phyloP scores from a whole-genome alignment of 2,888 invertebrate genomes.

The Pachymerium ferrugineum region DNA sequence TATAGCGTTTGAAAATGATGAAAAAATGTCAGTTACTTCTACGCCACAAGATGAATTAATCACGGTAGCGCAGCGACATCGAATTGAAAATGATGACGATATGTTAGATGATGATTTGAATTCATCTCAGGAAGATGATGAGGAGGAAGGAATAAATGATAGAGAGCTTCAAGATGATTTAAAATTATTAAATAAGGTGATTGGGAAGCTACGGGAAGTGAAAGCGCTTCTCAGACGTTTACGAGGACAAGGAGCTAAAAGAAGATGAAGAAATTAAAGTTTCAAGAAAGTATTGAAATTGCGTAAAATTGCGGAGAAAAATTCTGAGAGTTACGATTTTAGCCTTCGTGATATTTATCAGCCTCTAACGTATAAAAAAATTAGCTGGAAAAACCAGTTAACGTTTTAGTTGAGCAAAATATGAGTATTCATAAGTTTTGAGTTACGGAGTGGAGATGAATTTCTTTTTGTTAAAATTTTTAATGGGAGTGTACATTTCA shows the following conservation, averaged over 20 bases:
- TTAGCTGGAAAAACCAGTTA: no score
- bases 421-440: no score
- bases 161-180: background rate
- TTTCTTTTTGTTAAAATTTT: no score
- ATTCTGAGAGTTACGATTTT: no score
- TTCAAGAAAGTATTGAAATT: no score
- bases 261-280: background rate
- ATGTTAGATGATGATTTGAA: background rate
- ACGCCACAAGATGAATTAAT: background rate
- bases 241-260: background rate
- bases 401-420: no score
- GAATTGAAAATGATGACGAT: background rate
- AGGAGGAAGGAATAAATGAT: background rate
- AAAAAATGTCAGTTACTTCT: background rate
- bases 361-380: no score
- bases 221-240: background rate
- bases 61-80: background rate
- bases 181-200: background rate
- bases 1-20: no score
- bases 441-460: no score
- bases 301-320: no score
- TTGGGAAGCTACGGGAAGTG: background rate
- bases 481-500: no score
- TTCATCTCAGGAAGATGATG: background rate
- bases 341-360: slow-evolving; percentile 5